A percentile compares a stretch with the other conserved stretches of the same genome.
phyloP scores from a whole-genome alignment of 2,113 vertebrate genomes.

The Eubucco bourcierii region DNA sequence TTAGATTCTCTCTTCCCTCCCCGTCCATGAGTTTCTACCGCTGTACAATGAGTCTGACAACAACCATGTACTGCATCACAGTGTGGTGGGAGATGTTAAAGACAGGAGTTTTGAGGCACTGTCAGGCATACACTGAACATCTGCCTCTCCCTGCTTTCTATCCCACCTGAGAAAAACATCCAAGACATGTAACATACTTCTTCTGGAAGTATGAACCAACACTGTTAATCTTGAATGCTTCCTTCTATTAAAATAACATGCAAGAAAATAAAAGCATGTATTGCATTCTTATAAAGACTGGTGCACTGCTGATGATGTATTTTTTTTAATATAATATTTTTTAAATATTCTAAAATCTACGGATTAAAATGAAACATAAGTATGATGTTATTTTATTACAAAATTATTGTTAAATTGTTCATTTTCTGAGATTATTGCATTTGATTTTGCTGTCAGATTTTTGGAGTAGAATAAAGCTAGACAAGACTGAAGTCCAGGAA shows the following conservation, averaged over 20 bases:
- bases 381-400: not conserved
- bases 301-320: not conserved
- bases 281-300: slow-evolving; percentile 30
- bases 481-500: not conserved
- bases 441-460: not conserved
- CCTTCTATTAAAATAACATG: not conserved
- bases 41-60: not conserved
- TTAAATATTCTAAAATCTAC: not conserved
- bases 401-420: not conserved
- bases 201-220: not conserved
- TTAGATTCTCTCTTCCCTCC: not conserved
- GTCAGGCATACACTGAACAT: not conserved
- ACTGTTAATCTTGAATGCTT: not conserved
- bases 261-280: slow-evolving; percentile 4
- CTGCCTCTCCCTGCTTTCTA: not conserved
- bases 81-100: not conserved
- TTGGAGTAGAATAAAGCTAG: not conserved
- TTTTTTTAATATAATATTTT: not conserved
- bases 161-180: not conserved
- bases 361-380: not conserved
- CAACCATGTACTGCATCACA: not conserved
- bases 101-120: not conserved
- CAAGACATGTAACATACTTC: not conserved
- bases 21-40: not conserved
- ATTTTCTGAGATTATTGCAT: not conserved